These are phyloP conservation scores for Thereva nobilitata DNA, from an alignment of 2,888 invertebrate species.

Conservation along the genomic window DNA sequence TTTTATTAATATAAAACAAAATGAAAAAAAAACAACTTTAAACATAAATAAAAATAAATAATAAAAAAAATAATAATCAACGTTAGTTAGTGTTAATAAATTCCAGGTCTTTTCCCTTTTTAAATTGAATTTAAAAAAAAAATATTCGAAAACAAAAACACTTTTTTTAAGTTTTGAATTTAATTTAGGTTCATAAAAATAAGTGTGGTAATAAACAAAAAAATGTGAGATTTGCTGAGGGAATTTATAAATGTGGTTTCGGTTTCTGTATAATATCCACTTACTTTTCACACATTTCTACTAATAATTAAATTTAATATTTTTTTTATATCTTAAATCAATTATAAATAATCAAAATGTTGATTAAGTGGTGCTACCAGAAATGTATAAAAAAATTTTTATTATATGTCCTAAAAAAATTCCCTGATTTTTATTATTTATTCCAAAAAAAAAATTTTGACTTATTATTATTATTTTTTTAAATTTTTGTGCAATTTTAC, in stretches of 20 bases:
- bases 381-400: constrained; percentile 6
- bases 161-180: no score
- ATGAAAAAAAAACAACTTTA: background rate
- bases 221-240: no score
- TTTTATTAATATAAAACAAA: constrained; percentile 14
- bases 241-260: no score
- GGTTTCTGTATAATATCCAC: no score
- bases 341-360: constrained; percentile 8
- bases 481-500: constrained; percentile 25
- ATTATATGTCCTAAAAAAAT: constrained; percentile 1
- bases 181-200: no score
- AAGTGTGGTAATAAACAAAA: no score
- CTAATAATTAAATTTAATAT: background rate
- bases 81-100: constrained; percentile 23
- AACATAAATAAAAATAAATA: constrained; percentile 4
- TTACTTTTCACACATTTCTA: no score
- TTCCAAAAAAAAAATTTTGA: constrained; percentile 8
- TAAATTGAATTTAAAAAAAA: constrained; percentile 9
- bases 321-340: constrained; percentile 4
- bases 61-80: constrained; percentile 5
- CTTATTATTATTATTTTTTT: background rate
- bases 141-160: no score
- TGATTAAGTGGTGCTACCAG: constrained; percentile 30
- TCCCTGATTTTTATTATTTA: background rate
- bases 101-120: background rate